phyloP scores from a whole-genome alignment of 2,797 vertebrate genomes.

The Euphonia xanthogaster region DNA sequence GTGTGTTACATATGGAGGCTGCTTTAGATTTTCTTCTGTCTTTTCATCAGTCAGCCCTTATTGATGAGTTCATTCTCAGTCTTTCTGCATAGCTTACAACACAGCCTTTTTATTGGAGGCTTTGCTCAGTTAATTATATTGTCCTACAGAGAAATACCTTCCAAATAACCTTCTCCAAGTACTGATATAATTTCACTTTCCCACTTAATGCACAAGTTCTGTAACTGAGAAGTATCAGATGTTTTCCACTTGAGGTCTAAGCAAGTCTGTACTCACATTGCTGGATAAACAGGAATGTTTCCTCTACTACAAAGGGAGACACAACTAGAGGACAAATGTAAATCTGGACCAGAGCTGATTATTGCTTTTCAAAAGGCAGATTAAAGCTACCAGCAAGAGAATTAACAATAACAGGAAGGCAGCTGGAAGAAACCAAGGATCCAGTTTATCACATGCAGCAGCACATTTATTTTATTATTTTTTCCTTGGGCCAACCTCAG shows the following conservation, averaged over 20 bases:
- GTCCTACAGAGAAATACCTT: background rate
- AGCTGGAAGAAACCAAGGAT: slow-evolving; percentile 31
- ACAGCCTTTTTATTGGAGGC: background rate
- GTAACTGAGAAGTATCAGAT: background rate
- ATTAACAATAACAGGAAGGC: background rate
- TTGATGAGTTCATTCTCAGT: background rate
- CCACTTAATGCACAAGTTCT: background rate
- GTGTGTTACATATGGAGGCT: background rate
- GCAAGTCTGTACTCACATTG: fast-evolving
- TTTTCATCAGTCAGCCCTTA: background rate
- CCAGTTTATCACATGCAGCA: background rate
- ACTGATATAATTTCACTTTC: background rate
- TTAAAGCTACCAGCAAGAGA: slow-evolving; percentile 6
- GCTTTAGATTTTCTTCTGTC: background rate
- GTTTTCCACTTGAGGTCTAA: background rate
- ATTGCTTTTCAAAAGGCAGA: background rate
- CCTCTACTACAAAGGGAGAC: background rate
- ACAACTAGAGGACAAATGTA: background rate
- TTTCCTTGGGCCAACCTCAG: background rate
- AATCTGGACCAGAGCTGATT: slow-evolving; percentile 1
- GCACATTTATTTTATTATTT: slow-evolving; percentile 1
- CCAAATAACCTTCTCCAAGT: background rate
- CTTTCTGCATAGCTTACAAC: background rate
- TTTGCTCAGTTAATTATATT: background rate
- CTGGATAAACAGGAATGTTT: background rate